Base-by-base conservation (phyloP, 2,113 vertebrate species). In the Labeo catla region DNA sequence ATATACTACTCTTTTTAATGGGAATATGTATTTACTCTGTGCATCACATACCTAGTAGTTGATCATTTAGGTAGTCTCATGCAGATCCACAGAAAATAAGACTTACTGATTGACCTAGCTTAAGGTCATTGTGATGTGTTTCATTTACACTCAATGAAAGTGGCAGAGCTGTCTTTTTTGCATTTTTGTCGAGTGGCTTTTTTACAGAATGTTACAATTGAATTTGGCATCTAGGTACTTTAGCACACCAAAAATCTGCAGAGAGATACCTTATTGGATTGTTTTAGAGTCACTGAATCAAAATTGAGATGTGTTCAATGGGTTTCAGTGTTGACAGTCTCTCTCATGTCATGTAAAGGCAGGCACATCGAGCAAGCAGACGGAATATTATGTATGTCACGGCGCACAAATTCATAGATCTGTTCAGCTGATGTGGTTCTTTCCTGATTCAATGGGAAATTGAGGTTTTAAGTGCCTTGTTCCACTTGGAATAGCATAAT, bases 361-460 rank as follows among this genome's bases (percentile, higher is more conserved):
- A n/a, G 76, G 77, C 80, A 72, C 21, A 54, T 28, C 61, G 66
- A 54, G 66, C 73, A 84, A 50, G 16, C 76, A 28, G 59, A 81
- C 86, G 49, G 34, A 79, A 86, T 86, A 76, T 47, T 68, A 77
- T 70, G 52, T 45, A 72, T 81, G 39, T 84, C 81, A 81, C 36
- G 36, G 68, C 16, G 19, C 16, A 43, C 52, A 52, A 61, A 83
- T 79, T 74, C 66, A 78, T 59, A 49, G 7, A 54, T 59, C 74
- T 76, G 65, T 57, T 85, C 19, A 47, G 34, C 23, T 50, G 28
- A 59, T 68, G 8, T 76, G 39, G 10, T 81, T 52, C 13, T 54
- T 77, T 81, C 10, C 43, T 82, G 23, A 72, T 85, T 78, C 50
- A 6, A 50, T 85, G 61, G 59, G 50, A 87, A 87, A 87, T 85